Evolutionary conservation across 2,888 invertebrate species (phyloP), one percentile per base, ranked within the genome.

Genomic region (Stenodera caucasica): DNA sequence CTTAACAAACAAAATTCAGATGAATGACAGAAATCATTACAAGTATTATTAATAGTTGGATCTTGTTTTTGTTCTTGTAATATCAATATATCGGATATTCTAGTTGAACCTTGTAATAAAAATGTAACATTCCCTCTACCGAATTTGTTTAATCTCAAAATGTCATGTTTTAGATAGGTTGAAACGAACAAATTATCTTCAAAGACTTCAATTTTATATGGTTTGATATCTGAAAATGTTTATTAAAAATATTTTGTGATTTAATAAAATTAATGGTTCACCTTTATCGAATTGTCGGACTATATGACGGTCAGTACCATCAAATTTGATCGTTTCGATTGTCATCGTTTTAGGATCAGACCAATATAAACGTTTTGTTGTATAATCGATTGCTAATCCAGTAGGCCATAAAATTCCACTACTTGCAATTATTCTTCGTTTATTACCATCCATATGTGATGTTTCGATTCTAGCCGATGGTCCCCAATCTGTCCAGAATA

Each of bases 401-500:
- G 86, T 85, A 0, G 91, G 91, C 84, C 91, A 90, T 12, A 88
- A 84, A 63, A 89, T 81, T 69, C 87, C 84, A 3, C 83, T 82
- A 57, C 82, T 74, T 54, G 90, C 84, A 37, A 92, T 78, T 8
- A 75, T 66, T 56, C 59, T 73, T 30, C 80, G 68, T 49, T 77
- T 78, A 52, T 75, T 74, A 32, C 92, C 92, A 77, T 90, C 90
- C 81, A 90, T 84, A 18, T 84, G 82, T 21, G 88, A 85, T 21
- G 83, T 79, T 80, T 88, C 83, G 70, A 93, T 88, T 62, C 87
- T 81, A 11, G 88, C 82, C 63, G 75, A 79, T 58, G 86, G 82
- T 61, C 90, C 90, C 80, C 88, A 83, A 61, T 89, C 91, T 5
- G 90, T 85, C 92, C 92, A 94, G 76, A 88, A 88, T 81, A 94